Evolutionary conservation across 2,113 vertebrate genomes (phyloP).

Genomic region (Ptyas mucosa): DNA sequence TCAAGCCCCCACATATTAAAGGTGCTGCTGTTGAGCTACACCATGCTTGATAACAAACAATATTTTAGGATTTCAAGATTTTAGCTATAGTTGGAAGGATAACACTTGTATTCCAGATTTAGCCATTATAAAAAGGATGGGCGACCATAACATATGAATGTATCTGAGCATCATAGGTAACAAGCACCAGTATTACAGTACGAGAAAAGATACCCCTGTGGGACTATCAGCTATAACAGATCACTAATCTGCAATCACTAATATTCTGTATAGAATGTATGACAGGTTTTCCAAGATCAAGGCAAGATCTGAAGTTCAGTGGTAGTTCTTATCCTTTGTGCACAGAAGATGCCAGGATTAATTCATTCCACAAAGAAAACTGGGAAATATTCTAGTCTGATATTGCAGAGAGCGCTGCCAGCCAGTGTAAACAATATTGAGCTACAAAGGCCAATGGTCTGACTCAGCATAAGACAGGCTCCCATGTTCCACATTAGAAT

Average conservation of each 20-base stretch:
- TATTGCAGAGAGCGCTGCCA: neutral
- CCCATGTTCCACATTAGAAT: neutral
- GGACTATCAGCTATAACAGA: neutral
- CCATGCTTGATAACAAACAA: neutral
- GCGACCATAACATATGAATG: neutral
- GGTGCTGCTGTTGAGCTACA: neutral
- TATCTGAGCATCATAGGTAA: neutral
- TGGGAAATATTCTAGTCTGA: neutral
- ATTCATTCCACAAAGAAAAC: neutral
- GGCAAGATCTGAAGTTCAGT: neutral
- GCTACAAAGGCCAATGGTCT: neutral
- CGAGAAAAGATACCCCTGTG: neutral
- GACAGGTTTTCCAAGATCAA: neutral
- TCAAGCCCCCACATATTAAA: neutral
- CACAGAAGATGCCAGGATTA: neutral
- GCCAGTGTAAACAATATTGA: neutral
- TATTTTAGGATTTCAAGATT: neutral
- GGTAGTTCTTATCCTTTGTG: neutral
- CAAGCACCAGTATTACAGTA: neutral
- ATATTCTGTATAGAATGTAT: neutral
- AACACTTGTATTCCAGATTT: neutral
- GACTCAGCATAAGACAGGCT: neutral
- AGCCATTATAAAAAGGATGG: neutral
- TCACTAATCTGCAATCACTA: neutral
- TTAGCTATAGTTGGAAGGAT: neutral